Conservation (phyloP, 2,797 vertebrate species). For the Aeoliscus strigatus region DNA sequence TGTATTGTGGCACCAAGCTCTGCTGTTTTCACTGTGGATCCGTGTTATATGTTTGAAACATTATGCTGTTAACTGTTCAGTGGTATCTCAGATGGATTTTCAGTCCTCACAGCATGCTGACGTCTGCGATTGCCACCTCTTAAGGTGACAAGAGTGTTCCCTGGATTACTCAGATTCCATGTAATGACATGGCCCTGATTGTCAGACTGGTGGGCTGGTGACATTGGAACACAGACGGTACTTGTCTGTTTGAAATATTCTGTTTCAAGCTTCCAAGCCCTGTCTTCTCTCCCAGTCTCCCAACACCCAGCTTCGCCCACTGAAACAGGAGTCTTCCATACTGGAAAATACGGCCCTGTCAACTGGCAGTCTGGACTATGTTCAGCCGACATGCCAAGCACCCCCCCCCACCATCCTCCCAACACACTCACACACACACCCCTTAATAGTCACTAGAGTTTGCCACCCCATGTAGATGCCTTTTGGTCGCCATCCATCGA, state of each 20-base stretch:
- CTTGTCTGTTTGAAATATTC: slow-evolving; percentile 79
- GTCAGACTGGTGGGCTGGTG: slow-evolving; percentile 83
- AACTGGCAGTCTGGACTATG: slow-evolving; percentile 74
- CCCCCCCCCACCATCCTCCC: slow-evolving; percentile 48
- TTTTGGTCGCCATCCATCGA: slow-evolving; percentile 77
- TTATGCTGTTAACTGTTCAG: slow-evolving; percentile 16
- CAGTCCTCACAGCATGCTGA: slow-evolving; percentile 57
- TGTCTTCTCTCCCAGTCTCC: slow-evolving; percentile 71
- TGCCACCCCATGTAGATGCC: slow-evolving; percentile 75
- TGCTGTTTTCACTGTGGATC: slow-evolving; percentile 37
- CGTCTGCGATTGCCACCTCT: slow-evolving; percentile 64
- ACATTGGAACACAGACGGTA: slow-evolving; percentile 79
- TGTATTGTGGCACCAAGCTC: slow-evolving; percentile 32
- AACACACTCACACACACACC: too few species aligned
- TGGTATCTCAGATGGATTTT: slow-evolving; percentile 40
- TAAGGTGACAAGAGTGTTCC: slow-evolving; percentile 69
- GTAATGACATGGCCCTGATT: slow-evolving; percentile 72
- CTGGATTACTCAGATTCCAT: slow-evolving; percentile 66
- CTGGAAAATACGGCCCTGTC: slow-evolving; percentile 75
- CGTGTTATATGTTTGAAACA: slow-evolving; percentile 12
- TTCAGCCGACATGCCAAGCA: slow-evolving; percentile 66
- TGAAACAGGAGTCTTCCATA: slow-evolving; percentile 73
- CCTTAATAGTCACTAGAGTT: slow-evolving; percentile 68
- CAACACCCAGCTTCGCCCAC: slow-evolving; percentile 73
- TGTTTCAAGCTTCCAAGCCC: slow-evolving; percentile 73